A percentile compares a stretch with the other conserved stretches of the same genome.
Evolutionary conservation across 2,888 invertebrate genomes (phyloP).

Genomic region (Pseudococcus viburni): DNA sequence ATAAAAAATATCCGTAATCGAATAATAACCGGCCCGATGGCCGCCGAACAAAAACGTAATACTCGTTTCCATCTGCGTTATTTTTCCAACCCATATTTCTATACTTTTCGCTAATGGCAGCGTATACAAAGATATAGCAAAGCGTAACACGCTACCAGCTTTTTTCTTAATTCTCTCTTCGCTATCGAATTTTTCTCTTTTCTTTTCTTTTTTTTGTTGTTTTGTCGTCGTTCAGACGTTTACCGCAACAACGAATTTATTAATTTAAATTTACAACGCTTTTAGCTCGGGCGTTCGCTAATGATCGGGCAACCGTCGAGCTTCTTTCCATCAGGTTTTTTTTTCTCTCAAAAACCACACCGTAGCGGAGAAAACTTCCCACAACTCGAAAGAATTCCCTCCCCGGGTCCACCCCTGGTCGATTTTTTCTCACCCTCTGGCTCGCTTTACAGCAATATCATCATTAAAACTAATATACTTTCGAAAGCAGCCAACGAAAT

Average conservation of each 20-base stretch:
- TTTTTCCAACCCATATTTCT: neutral
- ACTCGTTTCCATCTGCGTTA: neutral
- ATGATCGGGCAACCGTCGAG: neutral
- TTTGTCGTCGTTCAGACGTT: neutral
- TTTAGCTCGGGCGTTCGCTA: conserved; percentile 11
- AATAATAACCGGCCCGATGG: neutral
- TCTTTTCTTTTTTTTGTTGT: neutral
- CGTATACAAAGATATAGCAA: neutral
- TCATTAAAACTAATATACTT: conserved; percentile 40
- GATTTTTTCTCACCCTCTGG: neutral
- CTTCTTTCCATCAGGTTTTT: neutral
- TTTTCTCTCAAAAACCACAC: neutral
- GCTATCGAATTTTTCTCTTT: neutral
- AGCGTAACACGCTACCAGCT: neutral
- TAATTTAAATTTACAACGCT: conserved; percentile 42
- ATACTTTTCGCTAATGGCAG: neutral
- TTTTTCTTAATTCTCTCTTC: neutral
- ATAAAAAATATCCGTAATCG: conserved; percentile 11
- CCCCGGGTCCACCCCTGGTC: neutral
- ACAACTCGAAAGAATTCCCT: neutral
- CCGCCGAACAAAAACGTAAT: neutral
- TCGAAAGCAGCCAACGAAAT: conserved; percentile 3
- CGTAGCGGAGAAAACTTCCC: neutral
- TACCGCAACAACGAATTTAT: conserved; percentile 16
- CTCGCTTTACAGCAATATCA: neutral